phyloP scores from a whole-genome alignment of 1,140 invertebrate genomes.

The Hormaphis cornu region DNA sequence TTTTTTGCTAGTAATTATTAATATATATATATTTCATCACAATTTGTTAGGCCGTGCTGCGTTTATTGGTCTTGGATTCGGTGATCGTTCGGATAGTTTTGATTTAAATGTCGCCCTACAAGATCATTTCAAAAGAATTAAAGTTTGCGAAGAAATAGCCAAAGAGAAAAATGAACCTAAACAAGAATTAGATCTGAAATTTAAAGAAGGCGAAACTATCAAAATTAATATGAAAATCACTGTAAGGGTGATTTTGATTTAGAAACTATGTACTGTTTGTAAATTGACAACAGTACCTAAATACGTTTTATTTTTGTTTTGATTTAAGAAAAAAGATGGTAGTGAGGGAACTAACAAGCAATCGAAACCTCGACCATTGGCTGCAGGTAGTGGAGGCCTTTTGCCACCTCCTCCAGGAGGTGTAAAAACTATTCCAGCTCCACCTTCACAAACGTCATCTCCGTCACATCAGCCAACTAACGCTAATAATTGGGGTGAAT shows the following conservation, averaged over 20 bases:
- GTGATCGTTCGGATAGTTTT: constrained; percentile 96
- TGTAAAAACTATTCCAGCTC: constrained; percentile 55
- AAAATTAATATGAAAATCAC: constrained; percentile 98
- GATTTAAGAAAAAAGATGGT: constrained; percentile 74
- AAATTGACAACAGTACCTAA: not conserved
- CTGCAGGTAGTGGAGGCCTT: constrained; percentile 50
- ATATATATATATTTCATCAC: not conserved
- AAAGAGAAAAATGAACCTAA: constrained; percentile 65
- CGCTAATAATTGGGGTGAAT: constrained; percentile 61
- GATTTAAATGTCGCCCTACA: constrained; percentile 97
- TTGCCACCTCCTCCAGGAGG: constrained; percentile 73
- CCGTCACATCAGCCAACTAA: constrained; percentile 50
- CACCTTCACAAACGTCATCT: constrained; percentile 52
- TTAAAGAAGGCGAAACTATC: constrained; percentile 97
- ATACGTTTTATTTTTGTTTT: constrained; percentile 17
- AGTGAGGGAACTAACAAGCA: constrained; percentile 49
- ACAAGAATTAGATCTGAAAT: constrained; percentile 85
- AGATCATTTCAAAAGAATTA: constrained; percentile 96
- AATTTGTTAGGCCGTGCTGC: constrained; percentile 73
- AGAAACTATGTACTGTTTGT: not conserved
- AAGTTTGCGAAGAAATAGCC: constrained; percentile 81
- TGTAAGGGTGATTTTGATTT: constrained; percentile 49
- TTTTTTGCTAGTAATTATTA: not conserved
- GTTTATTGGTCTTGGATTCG: constrained; percentile 96
- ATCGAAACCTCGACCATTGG: constrained; percentile 52